Conservation (phyloP, 2,888 invertebrate species). For the Sceliomorpha sp. region DNA sequence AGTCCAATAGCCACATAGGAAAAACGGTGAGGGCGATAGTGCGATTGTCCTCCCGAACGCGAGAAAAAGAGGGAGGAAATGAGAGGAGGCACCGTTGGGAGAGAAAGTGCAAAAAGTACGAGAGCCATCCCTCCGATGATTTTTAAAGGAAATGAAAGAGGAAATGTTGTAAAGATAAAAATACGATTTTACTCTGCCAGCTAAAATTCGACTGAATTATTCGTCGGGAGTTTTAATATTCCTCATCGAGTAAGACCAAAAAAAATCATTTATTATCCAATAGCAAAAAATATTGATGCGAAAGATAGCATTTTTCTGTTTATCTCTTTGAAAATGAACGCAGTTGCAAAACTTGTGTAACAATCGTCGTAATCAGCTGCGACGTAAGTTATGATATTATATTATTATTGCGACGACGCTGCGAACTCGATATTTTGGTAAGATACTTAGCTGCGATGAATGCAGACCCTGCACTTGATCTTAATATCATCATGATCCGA, state of each 20-base stretch:
- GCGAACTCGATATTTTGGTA: conserved; percentile 50
- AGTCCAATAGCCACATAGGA: conserved; percentile 79
- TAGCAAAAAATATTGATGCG: no score
- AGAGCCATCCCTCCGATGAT: conserved; percentile 61
- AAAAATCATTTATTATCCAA: no score
- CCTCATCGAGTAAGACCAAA: no score
- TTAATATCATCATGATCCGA: conserved; percentile 69
- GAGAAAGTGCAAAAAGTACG: conserved; percentile 47
- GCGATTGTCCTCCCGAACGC: conserved; percentile 43
- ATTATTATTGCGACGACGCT: conserved; percentile 37
- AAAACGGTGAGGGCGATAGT: conserved; percentile 64
- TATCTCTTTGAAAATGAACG: no score
- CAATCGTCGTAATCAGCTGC: conserved; percentile 18
- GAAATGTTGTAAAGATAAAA: conserved; percentile 52
- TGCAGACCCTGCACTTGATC: conserved; percentile 49
- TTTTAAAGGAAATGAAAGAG: conserved; percentile 29
- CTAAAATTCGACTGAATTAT: conserved; percentile 63
- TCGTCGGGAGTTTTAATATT: conserved; percentile 65
- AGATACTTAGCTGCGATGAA: conserved; percentile 47
- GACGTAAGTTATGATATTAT: conserved; percentile 44
- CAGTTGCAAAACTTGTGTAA: no score
- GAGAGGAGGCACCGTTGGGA: conserved; percentile 58
- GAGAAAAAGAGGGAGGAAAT: conserved; percentile 52
- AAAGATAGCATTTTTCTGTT: no score
- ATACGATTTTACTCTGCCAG: conserved; percentile 58